Percentiles rank a stretch among this genome's conserved stretches.
Evolutionary conservation across 30 jellyfish, hydroid and myxozoan genomes (phyloP).

Genomic region (Turritopsis dohrnii): DNA sequence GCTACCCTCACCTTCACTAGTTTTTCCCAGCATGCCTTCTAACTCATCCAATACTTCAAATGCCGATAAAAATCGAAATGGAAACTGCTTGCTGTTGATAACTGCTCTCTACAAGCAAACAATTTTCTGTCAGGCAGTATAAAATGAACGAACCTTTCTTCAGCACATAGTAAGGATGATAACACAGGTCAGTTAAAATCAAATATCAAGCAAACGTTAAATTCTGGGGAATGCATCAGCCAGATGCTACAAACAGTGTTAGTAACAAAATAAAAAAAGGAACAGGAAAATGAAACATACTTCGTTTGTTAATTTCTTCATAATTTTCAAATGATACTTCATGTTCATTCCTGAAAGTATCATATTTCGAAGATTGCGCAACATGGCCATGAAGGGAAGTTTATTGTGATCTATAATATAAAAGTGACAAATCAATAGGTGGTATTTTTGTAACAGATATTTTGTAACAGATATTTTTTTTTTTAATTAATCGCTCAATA

Average conservation of each 20-base stretch:
- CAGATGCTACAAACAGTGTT: no score
- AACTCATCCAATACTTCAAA: slow-evolving; percentile 54
- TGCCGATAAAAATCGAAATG: slow-evolving; percentile 91
- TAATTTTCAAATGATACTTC: slow-evolving; percentile 64
- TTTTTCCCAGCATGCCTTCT: slow-evolving; percentile 25
- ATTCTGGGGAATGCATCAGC: background rate
- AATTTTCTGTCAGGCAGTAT: no score
- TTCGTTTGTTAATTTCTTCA: slow-evolving; percentile 61
- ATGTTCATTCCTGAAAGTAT: slow-evolving; percentile 61
- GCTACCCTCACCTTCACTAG: background rate
- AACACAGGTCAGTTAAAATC: no score
- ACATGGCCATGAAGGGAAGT: slow-evolving; percentile 96
- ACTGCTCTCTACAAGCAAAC: slow-evolving; percentile 69
- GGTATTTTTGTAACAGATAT: no score
- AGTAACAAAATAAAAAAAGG: no score
- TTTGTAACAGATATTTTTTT: no score
- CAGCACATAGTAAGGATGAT: no score
- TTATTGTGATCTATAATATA: slow-evolving; percentile 60
- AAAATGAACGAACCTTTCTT: no score
- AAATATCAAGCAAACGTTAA: no score
- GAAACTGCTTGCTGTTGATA: slow-evolving; percentile 82
- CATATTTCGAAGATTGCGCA: slow-evolving; percentile 83
- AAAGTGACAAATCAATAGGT: no score
- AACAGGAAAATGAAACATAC: slow-evolving; percentile 31
- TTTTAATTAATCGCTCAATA: no score